Conservation (phyloP, 2,113 vertebrate genomes). For the Anhinga anhinga region DNA sequence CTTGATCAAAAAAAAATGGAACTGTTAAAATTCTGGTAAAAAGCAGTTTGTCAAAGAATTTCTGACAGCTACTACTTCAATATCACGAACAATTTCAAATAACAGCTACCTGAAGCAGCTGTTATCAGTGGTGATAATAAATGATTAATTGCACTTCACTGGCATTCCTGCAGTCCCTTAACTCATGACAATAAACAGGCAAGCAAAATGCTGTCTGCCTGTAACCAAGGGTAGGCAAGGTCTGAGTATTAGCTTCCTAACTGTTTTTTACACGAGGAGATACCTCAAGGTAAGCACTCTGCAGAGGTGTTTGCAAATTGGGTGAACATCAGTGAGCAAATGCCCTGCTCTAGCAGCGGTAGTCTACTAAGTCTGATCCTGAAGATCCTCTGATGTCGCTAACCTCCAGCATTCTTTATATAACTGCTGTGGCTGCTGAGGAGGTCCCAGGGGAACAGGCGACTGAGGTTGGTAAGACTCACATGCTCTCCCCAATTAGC, state of each 20-base stretch:
- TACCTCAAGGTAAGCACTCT: background rate
- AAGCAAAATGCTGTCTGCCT: background rate
- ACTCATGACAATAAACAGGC: background rate
- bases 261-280: background rate
- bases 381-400: background rate
- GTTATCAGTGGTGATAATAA: background rate
- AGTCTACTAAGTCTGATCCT: background rate
- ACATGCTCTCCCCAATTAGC: background rate
- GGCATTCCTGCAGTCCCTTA: background rate
- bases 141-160: background rate
- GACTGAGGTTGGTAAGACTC: background rate
- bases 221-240: background rate
- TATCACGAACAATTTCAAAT: background rate
- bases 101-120: background rate
- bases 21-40: background rate
- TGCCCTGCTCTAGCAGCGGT: background rate
- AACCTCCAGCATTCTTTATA: background rate
- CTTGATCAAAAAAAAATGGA: background rate
- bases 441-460: background rate
- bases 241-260: background rate
- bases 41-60: background rate
- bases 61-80: background rate
- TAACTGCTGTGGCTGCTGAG: background rate
- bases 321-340: background rate
- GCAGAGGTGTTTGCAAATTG: background rate